phyloP scores from a whole-genome alignment of 2,113 vertebrate genomes.

The Misgurnus anguillicaudatus region DNA sequence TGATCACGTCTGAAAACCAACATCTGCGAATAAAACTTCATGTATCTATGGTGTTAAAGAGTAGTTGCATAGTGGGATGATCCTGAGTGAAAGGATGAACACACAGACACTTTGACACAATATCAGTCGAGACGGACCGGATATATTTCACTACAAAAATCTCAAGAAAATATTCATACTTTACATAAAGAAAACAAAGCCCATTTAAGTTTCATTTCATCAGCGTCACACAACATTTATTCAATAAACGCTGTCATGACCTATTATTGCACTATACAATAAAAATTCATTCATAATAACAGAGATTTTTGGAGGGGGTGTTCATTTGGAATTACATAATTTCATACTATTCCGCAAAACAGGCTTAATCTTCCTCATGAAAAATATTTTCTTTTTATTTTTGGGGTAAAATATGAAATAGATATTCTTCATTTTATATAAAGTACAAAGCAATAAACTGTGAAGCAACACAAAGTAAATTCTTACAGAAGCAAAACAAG shows the following conservation, averaged over 20 bases:
- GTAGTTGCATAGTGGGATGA: conserved; percentile 20
- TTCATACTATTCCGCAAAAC: too few relatives aligned
- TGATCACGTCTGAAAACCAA: too few relatives aligned
- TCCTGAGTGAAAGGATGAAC: conserved; percentile 8
- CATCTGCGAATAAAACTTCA: not conserved
- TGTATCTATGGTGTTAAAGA: not conserved
- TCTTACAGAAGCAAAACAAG: not conserved
- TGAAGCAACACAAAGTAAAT: not conserved
- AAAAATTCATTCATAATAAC: too few relatives aligned
- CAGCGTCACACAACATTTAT: not conserved
- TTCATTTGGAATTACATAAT: too few relatives aligned
- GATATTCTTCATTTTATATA: not conserved
- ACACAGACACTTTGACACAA: not conserved
- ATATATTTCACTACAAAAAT: not conserved
- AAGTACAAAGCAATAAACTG: not conserved
- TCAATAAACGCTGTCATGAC: too few relatives aligned
- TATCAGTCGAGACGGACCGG: not conserved
- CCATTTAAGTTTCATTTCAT: not conserved
- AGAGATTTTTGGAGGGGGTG: too few relatives aligned
- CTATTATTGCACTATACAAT: too few relatives aligned
- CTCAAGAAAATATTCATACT: not conserved
- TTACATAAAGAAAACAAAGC: not conserved
- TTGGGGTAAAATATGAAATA: not conserved
- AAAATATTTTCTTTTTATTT: too few relatives aligned
- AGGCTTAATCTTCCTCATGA: too few relatives aligned